Percentiles rank a stretch among this genome's conserved stretches.
phyloP scores from a whole-genome alignment of 2,797 vertebrate genomes.

The Hydrolagus colliei region DNA sequence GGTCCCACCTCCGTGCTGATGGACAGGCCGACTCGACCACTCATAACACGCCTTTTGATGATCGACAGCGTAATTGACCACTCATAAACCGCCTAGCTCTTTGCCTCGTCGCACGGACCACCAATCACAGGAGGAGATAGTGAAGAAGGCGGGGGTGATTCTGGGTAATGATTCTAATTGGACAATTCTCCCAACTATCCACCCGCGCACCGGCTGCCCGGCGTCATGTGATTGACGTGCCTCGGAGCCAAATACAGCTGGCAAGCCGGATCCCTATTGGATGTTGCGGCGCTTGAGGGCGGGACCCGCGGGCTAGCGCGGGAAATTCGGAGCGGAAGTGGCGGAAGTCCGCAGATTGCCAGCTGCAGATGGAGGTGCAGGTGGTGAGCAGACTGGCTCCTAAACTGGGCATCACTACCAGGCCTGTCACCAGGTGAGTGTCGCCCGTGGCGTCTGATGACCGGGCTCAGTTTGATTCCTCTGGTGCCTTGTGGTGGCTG shows the following conservation, averaged over 20 bases:
- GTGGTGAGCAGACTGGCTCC: constrained; percentile 44
- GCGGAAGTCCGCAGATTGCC: too few species aligned
- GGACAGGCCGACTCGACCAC: too few species aligned
- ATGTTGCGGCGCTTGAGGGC: background rate
- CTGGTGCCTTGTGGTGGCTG: background rate
- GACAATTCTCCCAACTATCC: background rate
- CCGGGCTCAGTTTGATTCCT: background rate
- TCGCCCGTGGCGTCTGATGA: background rate
- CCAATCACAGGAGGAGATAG: background rate
- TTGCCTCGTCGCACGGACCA: too few species aligned
- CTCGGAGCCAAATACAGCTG: too few species aligned
- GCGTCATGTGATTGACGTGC: too few species aligned
- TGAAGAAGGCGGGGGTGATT: background rate
- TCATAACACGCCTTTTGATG: background rate
- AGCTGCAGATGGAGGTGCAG: constrained; percentile 46
- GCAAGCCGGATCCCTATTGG: too few species aligned
- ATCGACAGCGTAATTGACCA: background rate
- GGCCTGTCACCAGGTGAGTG: constrained; percentile 46
- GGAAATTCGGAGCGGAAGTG: too few species aligned
- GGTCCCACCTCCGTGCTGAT: too few species aligned
- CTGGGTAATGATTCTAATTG: background rate
- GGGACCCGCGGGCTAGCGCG: background rate
- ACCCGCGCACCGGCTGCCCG: too few species aligned
- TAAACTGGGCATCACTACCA: constrained; percentile 47
- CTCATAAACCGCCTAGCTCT: too few species aligned